A percentile compares a stretch with the other conserved stretches of the same genome.
Conservation (phyloP, 2,888 invertebrate species). For the Dioctria rufipes region DNA sequence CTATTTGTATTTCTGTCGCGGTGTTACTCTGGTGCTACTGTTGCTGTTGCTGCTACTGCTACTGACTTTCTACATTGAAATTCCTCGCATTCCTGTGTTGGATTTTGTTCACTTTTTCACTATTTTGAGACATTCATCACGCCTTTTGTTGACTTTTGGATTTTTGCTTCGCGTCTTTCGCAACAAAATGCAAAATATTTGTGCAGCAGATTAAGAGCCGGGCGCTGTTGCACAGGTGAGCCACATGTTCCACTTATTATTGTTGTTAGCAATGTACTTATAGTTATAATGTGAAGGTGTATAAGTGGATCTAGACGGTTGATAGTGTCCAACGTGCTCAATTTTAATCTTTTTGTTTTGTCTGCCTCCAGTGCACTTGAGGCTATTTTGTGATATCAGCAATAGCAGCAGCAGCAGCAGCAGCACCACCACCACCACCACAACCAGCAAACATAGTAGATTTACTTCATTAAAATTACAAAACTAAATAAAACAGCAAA, state of each 20-base stretch:
- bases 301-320: background rate
- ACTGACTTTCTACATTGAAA: too few species aligned
- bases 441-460: too few species aligned
- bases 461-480: too few species aligned
- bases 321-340: background rate
- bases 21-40: too few species aligned
- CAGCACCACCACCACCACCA: too few species aligned
- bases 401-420: too few species aligned
- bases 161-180: slow-evolving; percentile 33
- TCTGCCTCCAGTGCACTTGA: background rate
- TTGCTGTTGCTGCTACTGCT: too few species aligned
- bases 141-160: slow-evolving; percentile 47
- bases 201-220: slow-evolving; percentile 18
- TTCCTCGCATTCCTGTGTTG: background rate
- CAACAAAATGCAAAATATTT: slow-evolving; percentile 50
- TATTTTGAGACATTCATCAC: slow-evolving; percentile 45
- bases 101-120: slow-evolving; percentile 11
- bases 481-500: too few species aligned
- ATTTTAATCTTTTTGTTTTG: background rate
- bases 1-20: too few species aligned
- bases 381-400: too few species aligned
- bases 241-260: background rate
- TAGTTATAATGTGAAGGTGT: background rate
- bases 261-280: too few species aligned
- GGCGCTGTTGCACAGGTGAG: background rate